Conservation (phyloP, 2,888 invertebrate species). For the Andricus curvator region DNA sequence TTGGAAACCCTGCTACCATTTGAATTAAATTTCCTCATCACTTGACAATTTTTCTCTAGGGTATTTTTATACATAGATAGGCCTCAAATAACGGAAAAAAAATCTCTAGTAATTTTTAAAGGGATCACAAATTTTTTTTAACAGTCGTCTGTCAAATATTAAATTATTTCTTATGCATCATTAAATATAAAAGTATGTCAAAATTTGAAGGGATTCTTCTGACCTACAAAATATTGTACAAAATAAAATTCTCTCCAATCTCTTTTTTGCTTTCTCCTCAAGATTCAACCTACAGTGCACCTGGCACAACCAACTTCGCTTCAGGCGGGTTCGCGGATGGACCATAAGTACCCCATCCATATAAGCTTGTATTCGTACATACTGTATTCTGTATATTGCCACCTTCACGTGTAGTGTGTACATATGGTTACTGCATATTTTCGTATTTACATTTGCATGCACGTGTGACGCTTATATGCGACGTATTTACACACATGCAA, state of each 20-base stretch:
- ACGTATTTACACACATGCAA: neutral
- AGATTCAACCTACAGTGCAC: neutral
- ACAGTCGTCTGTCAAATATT: too few relatives aligned
- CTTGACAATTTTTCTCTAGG: too few relatives aligned
- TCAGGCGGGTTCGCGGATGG: neutral
- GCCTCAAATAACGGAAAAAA: too few relatives aligned
- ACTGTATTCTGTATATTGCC: neutral
- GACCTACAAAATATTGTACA: too few relatives aligned
- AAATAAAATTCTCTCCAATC: neutral
- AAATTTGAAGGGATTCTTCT: too few relatives aligned
- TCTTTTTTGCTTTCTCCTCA: neutral
- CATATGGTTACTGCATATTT: slow-evolving; percentile 17
- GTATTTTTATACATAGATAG: too few relatives aligned
- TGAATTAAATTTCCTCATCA: too few relatives aligned
- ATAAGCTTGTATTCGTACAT: neutral
- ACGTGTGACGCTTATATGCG: neutral
- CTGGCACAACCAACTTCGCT: neutral
- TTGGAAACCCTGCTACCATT: too few relatives aligned
- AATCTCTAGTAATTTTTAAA: too few relatives aligned
- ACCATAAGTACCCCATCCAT: neutral
- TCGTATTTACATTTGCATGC: slow-evolving; percentile 14
- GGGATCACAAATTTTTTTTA: too few relatives aligned
- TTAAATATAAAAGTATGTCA: too few relatives aligned
- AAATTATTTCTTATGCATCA: too few relatives aligned
- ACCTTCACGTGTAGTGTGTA: neutral